These are phyloP conservation scores for Rhabdophis nuchalis DNA, from an alignment of 2,797 vertebrate genomes.

Conservation along the genomic window DNA sequence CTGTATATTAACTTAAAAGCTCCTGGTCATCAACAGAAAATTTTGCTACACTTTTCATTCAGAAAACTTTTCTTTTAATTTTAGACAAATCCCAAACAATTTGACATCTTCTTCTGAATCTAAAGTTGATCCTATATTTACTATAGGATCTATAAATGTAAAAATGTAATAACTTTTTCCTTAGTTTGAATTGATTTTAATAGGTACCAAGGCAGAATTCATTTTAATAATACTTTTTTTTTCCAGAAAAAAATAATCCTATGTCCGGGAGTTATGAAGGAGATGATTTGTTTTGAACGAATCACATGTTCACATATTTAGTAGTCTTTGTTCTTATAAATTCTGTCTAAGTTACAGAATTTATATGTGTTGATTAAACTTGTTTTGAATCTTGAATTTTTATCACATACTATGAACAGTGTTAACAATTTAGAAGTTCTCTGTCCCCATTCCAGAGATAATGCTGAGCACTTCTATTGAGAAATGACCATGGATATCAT, in stretches of 20 bases:
- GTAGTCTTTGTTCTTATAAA: constrained; percentile 49
- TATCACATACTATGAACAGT: constrained; percentile 55
- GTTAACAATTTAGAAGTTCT: constrained; percentile 48
- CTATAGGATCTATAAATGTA: neutral
- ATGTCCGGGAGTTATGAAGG: constrained; percentile 22
- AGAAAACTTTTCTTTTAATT: neutral
- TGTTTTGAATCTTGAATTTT: constrained; percentile 52
- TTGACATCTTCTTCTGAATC: neutral
- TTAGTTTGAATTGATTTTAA: constrained; percentile 26
- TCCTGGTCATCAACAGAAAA: neutral
- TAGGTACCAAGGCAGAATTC: constrained; percentile 1
- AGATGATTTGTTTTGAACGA: constrained; percentile 58
- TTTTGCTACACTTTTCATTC: neutral
- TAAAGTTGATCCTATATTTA: neutral
- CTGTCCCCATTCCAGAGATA: neutral
- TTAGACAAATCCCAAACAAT: constrained; percentile 6
- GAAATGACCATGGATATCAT: neutral
- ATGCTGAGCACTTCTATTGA: neutral
- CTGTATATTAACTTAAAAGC: neutral
- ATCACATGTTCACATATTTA: neutral
- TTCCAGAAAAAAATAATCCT: constrained; percentile 27
- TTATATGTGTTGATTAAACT: constrained; percentile 52
- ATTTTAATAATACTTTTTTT: constrained; percentile 34
- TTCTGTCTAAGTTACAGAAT: constrained; percentile 61
- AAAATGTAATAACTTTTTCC: neutral